These are phyloP conservation scores for Phenacoccus solenopsis DNA, from an alignment of 1,140 invertebrate genomes.

Conservation along the genomic window DNA sequence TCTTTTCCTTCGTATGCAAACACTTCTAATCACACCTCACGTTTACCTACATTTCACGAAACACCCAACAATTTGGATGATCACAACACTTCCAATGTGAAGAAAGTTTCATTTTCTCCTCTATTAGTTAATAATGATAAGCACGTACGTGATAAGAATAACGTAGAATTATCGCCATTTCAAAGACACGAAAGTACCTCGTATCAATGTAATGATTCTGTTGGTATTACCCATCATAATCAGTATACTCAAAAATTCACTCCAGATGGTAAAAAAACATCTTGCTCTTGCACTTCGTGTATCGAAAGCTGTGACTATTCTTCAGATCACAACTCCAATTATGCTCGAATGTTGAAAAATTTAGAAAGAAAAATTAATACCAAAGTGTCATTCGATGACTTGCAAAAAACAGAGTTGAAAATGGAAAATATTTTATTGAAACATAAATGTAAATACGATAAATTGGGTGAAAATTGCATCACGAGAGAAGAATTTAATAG, in stretches of 20 bases:
- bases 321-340: background rate
- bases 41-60: background rate
- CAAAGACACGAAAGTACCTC: background rate
- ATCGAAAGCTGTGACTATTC: background rate
- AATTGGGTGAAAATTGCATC: background rate
- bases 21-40: too few relatives aligned
- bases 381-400: background rate
- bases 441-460: conserved; percentile 5
- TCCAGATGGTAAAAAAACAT: background rate
- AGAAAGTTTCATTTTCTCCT: background rate
- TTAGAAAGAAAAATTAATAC: background rate
- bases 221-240: background rate
- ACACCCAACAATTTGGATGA: background rate
- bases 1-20: background rate
- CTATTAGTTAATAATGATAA: background rate
- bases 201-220: background rate
- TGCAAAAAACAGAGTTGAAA: conserved; percentile 2
- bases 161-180: too few relatives aligned
- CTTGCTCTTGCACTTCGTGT: background rate
- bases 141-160: too few relatives aligned
- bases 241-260: background rate
- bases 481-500: background rate
- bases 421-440: conserved; percentile 1
- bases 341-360: background rate
- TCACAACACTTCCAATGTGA: background rate